Base-by-base conservation (phyloP, 2,888 invertebrate species). In the Geophilus truncorum region DNA sequence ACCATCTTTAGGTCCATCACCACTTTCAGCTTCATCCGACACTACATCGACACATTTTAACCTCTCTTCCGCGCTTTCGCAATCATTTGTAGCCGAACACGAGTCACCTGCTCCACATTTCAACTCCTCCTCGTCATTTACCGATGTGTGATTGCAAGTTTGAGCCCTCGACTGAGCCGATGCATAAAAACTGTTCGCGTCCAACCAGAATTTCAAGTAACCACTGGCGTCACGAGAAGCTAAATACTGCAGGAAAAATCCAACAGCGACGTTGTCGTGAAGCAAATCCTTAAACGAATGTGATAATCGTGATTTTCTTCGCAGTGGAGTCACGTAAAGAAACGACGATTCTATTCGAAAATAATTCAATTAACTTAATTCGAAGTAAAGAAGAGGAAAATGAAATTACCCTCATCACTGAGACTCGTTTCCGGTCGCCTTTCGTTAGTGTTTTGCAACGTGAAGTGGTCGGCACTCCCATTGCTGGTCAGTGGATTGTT, bases 211-310 rank as follows among this genome's bases (percentile, higher is more conserved):
- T 82, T 87, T 86, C 81, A 89, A 85, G 40, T 88, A 83, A 80
- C 87, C 85, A 9, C 85, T 84, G 6, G 91, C 90, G 81, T 91
- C 91, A 83, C 91, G 90, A n/a, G 91, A 89, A 85, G 95, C 94
- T 91, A 97, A 91, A 87, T 91, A 97, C 85, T 95, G 94, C 80
- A 94, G 90, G 86, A 96, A 94, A 87, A 94, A 94, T 77, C 92
- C 92, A 30, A 96, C 88, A 81, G 93, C 93, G 86, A 91, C 91
- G 86, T 93, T 93, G 87, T 95, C 94, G 30, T 90, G 88, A 18
- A 97, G 89, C 83, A 94, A 91, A 85, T 95, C 93, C 81, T 90
- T 88, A 82, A 96, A 88, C 79, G 91, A 92, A 88, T 93, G 91
- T 4, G 93, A 93, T 80, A 96, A 84, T 9, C 86, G 84, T n/a